Evolutionary conservation across 2,888 invertebrate genomes (phyloP), one percentile per base, ranked within the genome.

Genomic region (Caenorhabditis sp.): DNA sequence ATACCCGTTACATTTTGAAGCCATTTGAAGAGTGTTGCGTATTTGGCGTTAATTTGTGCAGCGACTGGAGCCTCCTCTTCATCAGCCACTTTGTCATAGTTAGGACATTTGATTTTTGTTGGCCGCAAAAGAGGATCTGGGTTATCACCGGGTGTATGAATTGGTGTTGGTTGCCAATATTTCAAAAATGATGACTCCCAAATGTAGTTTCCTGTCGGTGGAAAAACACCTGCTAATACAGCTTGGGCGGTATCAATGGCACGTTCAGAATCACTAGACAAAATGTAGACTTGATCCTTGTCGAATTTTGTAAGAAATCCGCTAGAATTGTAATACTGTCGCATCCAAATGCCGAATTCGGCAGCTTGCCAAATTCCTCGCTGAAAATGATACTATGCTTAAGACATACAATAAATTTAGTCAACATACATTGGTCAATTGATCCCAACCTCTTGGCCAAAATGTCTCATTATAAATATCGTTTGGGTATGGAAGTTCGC

Each of bases 191-290:
- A 71, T 2, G 74, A 66, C 24, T 69, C 71, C 74, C 81, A 81
- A 10, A 73, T 62, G 3, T 69, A 60, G 8, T 68, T 61, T 0
- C 63, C 63, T 24, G 60, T 69, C 26, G 83, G 79, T 19, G 81
- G 92, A 88, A 91, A 94, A 53, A 94, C 88, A 1, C 93, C 95
- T 59, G 94, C 93, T 74, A 95, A 89, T 87, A 93, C 92, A 0
- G 92, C 91, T 86, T 92, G 91, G 0, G 94, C 95, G 67, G 94
- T 94, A 93, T 94, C 94, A 59, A 89, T 72, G 0, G 89, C 88
- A 57, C 89, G 69, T 58, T 89, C 89, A n/a, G 72, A 74, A 65
- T 88, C 86, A 17, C 89, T 88, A 61, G 89, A 89, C 14, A 84
- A 78, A 6, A 89, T 81, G 62, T 21, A 68, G 50, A 66, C 72